Base-by-base conservation (phyloP, 2,888 invertebrate species). In the Eupithecia insigniata region DNA sequence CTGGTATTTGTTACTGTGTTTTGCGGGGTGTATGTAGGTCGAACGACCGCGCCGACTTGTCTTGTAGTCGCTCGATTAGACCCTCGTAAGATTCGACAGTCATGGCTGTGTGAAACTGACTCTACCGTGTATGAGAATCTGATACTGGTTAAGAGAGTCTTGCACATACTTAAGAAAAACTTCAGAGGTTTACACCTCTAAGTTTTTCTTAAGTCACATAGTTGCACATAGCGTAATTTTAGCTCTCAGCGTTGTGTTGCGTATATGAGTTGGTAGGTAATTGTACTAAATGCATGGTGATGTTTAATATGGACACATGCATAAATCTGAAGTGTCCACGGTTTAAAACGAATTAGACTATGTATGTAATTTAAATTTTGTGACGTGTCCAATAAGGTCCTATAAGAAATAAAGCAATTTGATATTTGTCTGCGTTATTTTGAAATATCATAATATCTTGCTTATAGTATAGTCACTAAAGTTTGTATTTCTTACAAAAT, bases 1-100 rank as follows among this genome's bases (percentile, higher is more conserved):
- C 93, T 90, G 91, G 92, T 92, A 83, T 88, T 82, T 76, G 82
- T 92, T 92, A 92, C 92, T 90, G 92, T 92, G 83, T 85, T 85
- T 80, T 78, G 78, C 70, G 80, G 81, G 77, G 79, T 83, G 85
- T 84, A 90, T 88, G 87, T 90, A 83, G 90, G 91, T 89, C 89
- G 87, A 83, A 83, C 84, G 80, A 81, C 81, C 79, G 80, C 82
- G 78, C 79, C 73, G 67, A 43, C 61, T 46, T 74, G 72, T 75
- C 72, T 72, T 66, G 71, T 71, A 67, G 69, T 69, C 71, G 70
- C 71, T 70, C 55, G 43, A 71, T 73, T 51, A 76, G 71, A 72
- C 70, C 67, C 65, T 55, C 61, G 28, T 28, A 43, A 55, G 67
- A 60, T 43, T 64, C 22, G 10, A n/a, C 22, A 34, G 43, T 43